A percentile compares a stretch with the other conserved stretches of the same genome.
These are phyloP conservation scores for Bombus cullumanus DNA, from an alignment of 1,140 invertebrate genomes.

Conservation along the genomic window DNA sequence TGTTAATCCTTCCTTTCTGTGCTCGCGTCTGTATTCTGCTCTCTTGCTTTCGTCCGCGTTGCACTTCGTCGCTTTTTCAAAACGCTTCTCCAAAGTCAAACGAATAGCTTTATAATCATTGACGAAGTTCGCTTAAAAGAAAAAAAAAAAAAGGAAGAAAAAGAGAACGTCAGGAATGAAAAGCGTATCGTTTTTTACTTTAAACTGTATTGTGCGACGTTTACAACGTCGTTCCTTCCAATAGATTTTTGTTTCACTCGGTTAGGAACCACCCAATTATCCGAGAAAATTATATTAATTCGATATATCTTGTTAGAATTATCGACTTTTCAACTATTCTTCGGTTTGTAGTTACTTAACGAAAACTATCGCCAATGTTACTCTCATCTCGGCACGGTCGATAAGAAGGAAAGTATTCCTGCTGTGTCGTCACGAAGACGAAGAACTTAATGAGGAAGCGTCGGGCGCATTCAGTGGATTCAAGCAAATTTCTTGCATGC, in stretches of 20 bases:
- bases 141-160: background rate
- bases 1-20: constrained; percentile 31
- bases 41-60: background rate
- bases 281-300: background rate
- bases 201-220: background rate
- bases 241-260: background rate
- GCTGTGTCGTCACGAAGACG: constrained; percentile 28
- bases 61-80: constrained; percentile 20
- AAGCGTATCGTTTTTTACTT: background rate
- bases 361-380: background rate
- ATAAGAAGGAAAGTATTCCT: constrained; percentile 11
- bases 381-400: background rate
- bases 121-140: background rate
- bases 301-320: background rate
- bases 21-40: background rate
- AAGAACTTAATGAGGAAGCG: constrained; percentile 54
- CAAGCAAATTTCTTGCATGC: constrained; percentile 29
- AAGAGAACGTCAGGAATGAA: background rate
- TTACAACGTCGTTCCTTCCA: too few relatives aligned
- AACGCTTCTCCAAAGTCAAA: constrained; percentile 22
- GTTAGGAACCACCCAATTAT: background rate
- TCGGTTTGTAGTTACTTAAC: background rate
- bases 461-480: constrained; percentile 46
- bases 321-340: too few relatives aligned
- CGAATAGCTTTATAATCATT: background rate